Base-by-base conservation (phyloP, 2,888 invertebrate species). In the Patella depressa region DNA sequence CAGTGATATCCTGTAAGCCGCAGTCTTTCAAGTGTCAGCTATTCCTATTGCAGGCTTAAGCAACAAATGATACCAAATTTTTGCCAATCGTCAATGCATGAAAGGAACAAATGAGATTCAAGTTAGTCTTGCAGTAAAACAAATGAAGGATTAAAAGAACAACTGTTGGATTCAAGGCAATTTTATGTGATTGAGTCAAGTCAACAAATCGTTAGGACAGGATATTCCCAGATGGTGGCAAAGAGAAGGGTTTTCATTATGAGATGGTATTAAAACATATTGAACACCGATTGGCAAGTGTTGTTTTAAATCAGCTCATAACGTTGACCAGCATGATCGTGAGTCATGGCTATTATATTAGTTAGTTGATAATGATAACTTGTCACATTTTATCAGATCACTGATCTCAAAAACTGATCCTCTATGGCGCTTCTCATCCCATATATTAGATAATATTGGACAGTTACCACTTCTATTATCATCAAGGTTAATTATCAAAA, bases 101-200 rank as follows among this genome's bases (percentile, higher is more conserved):
- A 59, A 45, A 19, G 59, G 19, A 59, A 59, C n/a, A 19, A 59
- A 59, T 19, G 59, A 59, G 59, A 59, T 59, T 59, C 59, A 2
- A 19, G 17, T 17, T 19, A 59, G 19, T 19, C 17, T 17, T 19
- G 19, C 19, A 59, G n/a, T 19, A 19, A 59, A 59, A 59, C 59
- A 59, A 59, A 59, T 59, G 59, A 59, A 19, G 19, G 59, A 59
- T 59, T 59, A 59, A 59, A 59, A 59, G 19, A 59, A 59, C 59
- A 59, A 59, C 59, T 59, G 59, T 59, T 19, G 9, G 59, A 59
- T 59, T 14, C 19, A 17, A 59, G 19, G n/a, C 59, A 59, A 59
- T 59, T 59, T 59, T 17, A 59, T 19, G 4, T 19, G 19, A 59
- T 59, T 59, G 19, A 59, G n/a, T 59, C 19, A 19, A 59, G 17